Base-by-base conservation (phyloP, 2,888 invertebrate species). In the Melieria omissa region DNA sequence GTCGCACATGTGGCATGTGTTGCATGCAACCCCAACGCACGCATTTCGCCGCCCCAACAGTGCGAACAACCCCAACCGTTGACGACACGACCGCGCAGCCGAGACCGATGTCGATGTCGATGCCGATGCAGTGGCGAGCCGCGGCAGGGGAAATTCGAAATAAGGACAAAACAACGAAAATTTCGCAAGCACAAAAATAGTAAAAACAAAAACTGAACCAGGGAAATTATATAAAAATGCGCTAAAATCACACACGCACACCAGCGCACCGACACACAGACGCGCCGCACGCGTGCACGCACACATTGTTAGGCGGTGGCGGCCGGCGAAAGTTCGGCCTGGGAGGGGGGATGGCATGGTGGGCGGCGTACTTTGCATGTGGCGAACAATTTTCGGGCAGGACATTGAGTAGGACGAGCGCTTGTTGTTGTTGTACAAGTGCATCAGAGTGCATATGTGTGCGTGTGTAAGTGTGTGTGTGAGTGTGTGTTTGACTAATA, bases 121-220 rank as follows among this genome's bases (percentile, higher is more conserved):
- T 71, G 16, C 29, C 6, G 41, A 4, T 57, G 46, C 29, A 45
- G 54, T 10, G 8, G 55, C 45, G 54, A 45, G 54, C 10, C 46
- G 10, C 72, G 65, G 73, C 66, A 64, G 64, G 58, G 62, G 9
- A 52, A 62, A 46, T 47, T 55, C 52, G 45, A 72, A 78, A 77
- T 74, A 76, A 77, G 77, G 75, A 74, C 76, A 77, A 77, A 78
- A 74, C 76, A 77, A 76, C 74, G 74, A 78, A 77, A 74, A 75
- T 71, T 74, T 73, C 65, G 55, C 64, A 71, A 72, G 54, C 41
- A 73, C 64, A 71, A 76, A 78, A 77, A 77, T 66, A 76, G 29
- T 29, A 29, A 29, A 78, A 72, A 76, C 70, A 62, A 69, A 70
- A 73, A 73, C 58, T 64, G 64, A 45, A 75, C 74, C 71, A 74